These are phyloP conservation scores for Thripadectes ignobilis DNA, from an alignment of 2,797 vertebrate genomes.

Conservation along the genomic window DNA sequence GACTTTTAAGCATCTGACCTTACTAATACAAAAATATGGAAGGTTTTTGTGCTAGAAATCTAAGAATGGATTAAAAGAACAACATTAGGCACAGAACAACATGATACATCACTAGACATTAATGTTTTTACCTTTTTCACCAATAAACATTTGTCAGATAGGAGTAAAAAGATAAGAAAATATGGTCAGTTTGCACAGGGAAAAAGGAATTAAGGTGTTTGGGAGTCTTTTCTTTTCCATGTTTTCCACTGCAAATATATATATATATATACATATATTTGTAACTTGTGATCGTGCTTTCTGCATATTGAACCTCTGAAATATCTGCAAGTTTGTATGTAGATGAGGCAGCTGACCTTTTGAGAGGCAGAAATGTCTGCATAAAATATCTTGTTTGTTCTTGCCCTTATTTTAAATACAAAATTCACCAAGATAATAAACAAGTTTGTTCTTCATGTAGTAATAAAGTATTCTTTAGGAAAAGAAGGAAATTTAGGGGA, in stretches of 20 bases:
- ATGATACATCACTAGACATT: neutral
- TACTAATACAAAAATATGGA: neutral
- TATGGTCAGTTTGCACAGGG: neutral
- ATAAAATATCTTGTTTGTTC: neutral
- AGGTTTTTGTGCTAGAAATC: neutral
- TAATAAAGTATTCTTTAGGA: neutral
- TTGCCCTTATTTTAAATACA: neutral
- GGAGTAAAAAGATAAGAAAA: neutral
- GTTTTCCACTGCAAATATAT: neutral
- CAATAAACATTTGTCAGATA: neutral
- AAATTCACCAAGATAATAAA: neutral
- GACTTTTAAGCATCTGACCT: neutral
- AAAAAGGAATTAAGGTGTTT: neutral
- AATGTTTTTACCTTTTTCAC: neutral
- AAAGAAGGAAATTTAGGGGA: neutral
- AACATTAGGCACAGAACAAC: neutral
- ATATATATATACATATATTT: neutral
- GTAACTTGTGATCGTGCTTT: neutral
- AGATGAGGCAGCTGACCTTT: neutral
- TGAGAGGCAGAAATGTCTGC: neutral
- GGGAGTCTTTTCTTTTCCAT: neutral
- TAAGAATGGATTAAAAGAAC: neutral
- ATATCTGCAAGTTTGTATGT: neutral
- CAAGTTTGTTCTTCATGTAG: neutral
- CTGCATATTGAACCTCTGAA: neutral